Conservation (phyloP, 2,888 invertebrate genomes). For the Heliconius cydno region DNA sequence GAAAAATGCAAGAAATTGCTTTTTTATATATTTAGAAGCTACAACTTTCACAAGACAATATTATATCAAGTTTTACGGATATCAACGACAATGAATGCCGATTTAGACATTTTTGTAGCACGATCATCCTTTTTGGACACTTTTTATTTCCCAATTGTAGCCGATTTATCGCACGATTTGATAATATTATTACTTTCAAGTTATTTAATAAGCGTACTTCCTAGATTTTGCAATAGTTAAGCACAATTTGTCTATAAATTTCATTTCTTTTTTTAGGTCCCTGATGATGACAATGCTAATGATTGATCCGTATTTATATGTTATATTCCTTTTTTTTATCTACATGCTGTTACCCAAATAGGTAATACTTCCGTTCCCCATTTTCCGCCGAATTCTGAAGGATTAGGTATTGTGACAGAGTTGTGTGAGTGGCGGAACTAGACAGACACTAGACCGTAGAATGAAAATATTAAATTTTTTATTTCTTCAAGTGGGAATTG, state of each 20-base stretch:
- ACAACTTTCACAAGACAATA: not conserved
- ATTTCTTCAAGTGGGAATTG: too few species aligned
- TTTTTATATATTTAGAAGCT: not conserved
- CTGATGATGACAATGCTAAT: too few species aligned
- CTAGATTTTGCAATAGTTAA: not conserved
- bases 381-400: not conserved
- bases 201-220: not conserved
- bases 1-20: not conserved
- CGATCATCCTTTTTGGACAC: conserved; percentile 11
- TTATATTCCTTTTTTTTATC: too few species aligned
- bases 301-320: too few species aligned
- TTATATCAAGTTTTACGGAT: not conserved
- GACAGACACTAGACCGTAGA: too few species aligned
- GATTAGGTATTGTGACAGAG: not conserved
- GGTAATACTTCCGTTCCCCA: not conserved
- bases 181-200: conserved; percentile 14
- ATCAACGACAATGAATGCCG: not conserved
- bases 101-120: not conserved
- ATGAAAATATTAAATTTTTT: not conserved
- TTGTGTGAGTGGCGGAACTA: not conserved
- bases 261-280: too few species aligned
- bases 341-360: too few species aligned
- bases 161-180: conserved; percentile 19
- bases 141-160: conserved; percentile 8
- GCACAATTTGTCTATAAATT: too few species aligned